Conservation (phyloP, 2,113 vertebrate genomes). For the Ahaetulla prasina region DNA sequence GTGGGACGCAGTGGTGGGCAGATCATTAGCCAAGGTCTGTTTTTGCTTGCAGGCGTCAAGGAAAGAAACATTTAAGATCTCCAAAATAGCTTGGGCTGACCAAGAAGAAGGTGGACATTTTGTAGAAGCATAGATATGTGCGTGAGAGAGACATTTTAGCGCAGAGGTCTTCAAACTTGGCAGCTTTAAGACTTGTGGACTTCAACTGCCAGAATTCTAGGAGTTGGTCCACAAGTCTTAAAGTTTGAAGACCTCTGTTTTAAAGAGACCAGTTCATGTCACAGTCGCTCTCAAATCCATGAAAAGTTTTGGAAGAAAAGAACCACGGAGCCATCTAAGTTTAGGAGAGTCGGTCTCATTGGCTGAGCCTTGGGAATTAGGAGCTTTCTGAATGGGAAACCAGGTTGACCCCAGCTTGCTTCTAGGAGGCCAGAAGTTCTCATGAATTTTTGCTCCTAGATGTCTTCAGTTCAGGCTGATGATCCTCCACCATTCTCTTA, state of each 20-base stretch:
- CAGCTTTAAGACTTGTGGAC: no score
- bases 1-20: not conserved
- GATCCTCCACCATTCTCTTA: not conserved
- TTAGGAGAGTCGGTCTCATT: not conserved
- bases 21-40: not conserved
- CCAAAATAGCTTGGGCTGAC: slow-evolving; percentile 27
- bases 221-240: no score
- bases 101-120: not conserved
- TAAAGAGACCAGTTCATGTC: not conserved
- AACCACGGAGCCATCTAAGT: not conserved
- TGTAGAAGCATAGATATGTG: not conserved
- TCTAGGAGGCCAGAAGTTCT: not conserved
- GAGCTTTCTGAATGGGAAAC: not conserved
- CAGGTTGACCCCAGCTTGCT: not conserved
- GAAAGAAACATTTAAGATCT: slow-evolving; percentile 11
- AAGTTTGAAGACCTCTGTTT: not conserved
- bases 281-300: not conserved
- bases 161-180: no score
- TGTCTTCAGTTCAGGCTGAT: not conserved
- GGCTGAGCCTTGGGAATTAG: not conserved
- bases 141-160: not conserved
- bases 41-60: not conserved
- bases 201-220: no score
- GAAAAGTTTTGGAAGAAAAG: not conserved
- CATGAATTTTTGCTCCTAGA: not conserved